Conservation (phyloP, 2,888 invertebrate species). For the Philhelius pedissequus region DNA sequence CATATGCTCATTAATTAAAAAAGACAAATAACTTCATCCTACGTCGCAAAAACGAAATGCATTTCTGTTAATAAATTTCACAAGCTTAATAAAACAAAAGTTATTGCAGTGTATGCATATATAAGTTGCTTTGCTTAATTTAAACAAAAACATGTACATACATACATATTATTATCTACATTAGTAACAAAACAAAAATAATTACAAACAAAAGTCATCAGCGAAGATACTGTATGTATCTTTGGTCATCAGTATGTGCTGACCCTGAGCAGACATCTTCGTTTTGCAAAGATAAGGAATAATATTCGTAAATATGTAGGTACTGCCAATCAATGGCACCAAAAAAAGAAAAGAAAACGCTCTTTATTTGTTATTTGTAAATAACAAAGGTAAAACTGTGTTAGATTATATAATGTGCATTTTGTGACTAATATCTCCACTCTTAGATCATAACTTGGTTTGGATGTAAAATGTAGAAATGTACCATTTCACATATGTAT, state of each 20-base stretch:
- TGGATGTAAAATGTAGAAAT: background rate
- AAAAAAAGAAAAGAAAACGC: background rate
- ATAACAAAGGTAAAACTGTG: background rate
- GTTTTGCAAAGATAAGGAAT: conserved; percentile 13
- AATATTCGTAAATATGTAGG: background rate
- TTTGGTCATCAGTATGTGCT: conserved; percentile 6
- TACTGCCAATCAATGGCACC: background rate
- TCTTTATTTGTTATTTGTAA: background rate
- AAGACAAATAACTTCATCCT: background rate
- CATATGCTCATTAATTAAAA: background rate
- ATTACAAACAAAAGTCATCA: conserved; percentile 9
- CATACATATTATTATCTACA: background rate
- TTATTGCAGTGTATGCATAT: background rate
- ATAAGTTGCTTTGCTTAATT: background rate
- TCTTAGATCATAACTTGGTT: conserved; percentile 2
- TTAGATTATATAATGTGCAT: background rate
- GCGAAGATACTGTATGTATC: no score
- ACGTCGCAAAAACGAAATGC: background rate
- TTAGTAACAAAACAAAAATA: background rate
- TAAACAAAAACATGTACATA: background rate
- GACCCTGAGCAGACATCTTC: background rate
- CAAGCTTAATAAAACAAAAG: background rate
- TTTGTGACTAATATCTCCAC: conserved; percentile 1
- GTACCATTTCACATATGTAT: background rate
- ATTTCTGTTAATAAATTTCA: background rate